Evolutionary conservation across 2,113 vertebrate genomes (phyloP).

Genomic region (Elephantulus edwardii): DNA sequence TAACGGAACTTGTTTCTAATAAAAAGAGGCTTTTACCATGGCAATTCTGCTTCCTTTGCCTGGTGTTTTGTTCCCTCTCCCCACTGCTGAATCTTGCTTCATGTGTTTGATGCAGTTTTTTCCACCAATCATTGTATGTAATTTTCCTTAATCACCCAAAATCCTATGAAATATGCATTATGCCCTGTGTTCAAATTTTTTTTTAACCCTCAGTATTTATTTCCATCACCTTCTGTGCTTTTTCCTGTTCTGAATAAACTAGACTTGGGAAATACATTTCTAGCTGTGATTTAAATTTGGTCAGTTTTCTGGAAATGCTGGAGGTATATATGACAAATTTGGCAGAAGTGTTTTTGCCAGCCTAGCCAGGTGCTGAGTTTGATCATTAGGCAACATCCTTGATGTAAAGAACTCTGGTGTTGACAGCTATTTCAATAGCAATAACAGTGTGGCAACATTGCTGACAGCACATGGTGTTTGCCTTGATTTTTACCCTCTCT

Average conservation of each 20-base stretch:
- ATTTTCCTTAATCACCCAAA: not conserved
- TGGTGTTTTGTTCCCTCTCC: no score
- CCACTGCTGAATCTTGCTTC: no score
- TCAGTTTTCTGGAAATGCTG: not conserved
- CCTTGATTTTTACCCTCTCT: not conserved
- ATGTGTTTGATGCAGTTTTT: no score
- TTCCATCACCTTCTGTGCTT: not conserved
- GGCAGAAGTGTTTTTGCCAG: not conserved
- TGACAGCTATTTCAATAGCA: not conserved
- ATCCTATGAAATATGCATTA: not conserved
- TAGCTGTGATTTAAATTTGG: constrained; percentile 7
- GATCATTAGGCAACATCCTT: not conserved
- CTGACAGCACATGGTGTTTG: not conserved
- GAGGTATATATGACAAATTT: not conserved
- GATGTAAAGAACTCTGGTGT: not conserved
- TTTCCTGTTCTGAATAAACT: not conserved
- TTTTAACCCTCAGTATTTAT: not conserved
- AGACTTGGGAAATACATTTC: not conserved
- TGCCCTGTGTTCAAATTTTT: not conserved
- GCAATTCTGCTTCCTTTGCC: no score
- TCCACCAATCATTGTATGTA: no score
- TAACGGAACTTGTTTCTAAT: no score
- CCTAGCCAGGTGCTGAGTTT: not conserved
- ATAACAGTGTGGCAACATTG: not conserved
- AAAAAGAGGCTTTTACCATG: no score